phyloP scores from a whole-genome alignment of 2,113 vertebrate genomes.

The Recurvirostra avosetta region DNA sequence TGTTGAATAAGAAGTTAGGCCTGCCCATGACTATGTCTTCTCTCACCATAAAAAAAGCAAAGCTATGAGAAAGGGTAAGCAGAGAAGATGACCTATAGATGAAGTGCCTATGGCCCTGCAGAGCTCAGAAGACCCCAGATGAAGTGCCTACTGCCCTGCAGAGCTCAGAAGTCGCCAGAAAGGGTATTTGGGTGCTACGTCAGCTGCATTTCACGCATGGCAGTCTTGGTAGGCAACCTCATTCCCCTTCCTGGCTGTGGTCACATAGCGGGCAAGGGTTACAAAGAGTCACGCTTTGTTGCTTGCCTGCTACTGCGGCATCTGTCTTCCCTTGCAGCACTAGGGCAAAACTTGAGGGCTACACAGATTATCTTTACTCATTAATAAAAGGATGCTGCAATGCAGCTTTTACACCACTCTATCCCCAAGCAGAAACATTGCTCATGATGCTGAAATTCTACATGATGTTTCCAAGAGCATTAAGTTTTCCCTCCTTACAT shows the following conservation, averaged over 20 bases:
- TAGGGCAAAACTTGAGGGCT: background rate
- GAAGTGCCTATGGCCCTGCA: background rate
- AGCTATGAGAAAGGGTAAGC: background rate
- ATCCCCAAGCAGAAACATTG: background rate
- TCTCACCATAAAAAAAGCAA: background rate
- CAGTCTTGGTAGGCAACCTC: background rate
- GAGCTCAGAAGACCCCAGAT: no score
- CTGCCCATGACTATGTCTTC: background rate
- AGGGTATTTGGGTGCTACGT: background rate
- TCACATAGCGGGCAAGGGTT: background rate
- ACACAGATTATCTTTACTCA: background rate
- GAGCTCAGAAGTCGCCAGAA: background rate
- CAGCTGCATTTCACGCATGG: background rate
- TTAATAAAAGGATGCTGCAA: background rate
- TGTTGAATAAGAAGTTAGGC: background rate
- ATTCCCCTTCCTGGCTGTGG: background rate
- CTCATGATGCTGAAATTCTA: background rate
- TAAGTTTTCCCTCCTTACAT: background rate
- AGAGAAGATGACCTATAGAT: background rate
- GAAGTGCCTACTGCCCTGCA: background rate
- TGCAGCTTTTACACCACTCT: background rate
- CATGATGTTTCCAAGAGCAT: background rate
- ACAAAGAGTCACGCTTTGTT: background rate
- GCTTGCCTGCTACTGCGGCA: background rate
- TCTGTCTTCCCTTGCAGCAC: background rate